Conservation (phyloP, 2,797 vertebrate species). For the Pelochelys cantorii region DNA sequence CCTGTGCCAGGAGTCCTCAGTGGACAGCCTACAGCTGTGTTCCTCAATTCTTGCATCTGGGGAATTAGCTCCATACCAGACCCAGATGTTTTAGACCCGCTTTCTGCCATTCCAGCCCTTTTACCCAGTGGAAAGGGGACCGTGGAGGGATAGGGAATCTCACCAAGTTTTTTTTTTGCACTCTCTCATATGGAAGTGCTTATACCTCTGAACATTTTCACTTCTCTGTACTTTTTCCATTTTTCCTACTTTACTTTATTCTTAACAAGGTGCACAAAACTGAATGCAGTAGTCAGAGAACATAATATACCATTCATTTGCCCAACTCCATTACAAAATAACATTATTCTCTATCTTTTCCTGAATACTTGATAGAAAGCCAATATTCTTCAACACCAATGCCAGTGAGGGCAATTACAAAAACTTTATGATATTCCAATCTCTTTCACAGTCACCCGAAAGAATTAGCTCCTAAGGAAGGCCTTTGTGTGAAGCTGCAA, state of each 20-base stretch:
- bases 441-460: neutral
- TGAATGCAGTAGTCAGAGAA: neutral
- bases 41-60: neutral
- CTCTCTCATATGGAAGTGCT: neutral
- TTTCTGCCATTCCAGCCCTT: neutral
- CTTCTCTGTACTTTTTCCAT: neutral
- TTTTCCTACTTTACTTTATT: neutral
- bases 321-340: neutral
- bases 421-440: neutral
- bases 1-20: neutral
- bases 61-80: neutral
- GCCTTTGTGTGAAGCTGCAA: neutral
- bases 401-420: neutral
- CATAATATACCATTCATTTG: neutral
- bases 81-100: neutral
- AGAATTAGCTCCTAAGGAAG: neutral
- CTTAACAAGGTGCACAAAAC: neutral
- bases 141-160: neutral
- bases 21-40: neutral
- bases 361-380: neutral
- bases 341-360: neutral
- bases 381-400: neutral
- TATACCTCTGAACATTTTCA: neutral
- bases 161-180: neutral
- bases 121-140: accelerated